phyloP scores from a whole-genome alignment of 2,113 vertebrate species.

The Burhinus bistriatus region DNA sequence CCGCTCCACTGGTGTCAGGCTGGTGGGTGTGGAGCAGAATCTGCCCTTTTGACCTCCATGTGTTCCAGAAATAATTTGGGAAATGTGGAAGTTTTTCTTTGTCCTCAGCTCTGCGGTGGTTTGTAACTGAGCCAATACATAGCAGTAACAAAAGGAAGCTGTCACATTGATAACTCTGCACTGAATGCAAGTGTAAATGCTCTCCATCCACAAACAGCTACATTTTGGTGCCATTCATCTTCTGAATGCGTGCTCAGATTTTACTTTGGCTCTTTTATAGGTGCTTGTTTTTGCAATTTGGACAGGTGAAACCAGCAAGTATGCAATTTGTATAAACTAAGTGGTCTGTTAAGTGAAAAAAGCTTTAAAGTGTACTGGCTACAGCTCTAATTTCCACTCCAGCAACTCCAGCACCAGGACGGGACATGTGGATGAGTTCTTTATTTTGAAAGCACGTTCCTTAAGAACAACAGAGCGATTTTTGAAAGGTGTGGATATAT shows the following conservation, averaged over 20 bases:
- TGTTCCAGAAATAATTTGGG: constrained; percentile 57
- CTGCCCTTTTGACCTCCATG: background rate
- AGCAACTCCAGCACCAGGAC: background rate
- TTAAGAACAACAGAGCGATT: constrained; percentile 19
- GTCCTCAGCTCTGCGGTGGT: constrained; percentile 26
- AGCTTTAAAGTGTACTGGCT: constrained; percentile 17
- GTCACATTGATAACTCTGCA: constrained; percentile 52
- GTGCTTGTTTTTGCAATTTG: constrained; percentile 63
- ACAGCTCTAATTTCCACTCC: background rate
- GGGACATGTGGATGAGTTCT: constrained; percentile 1
- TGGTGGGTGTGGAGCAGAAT: background rate
- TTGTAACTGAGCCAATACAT: constrained; percentile 45
- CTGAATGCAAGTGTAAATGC: constrained; percentile 45
- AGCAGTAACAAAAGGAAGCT: constrained; percentile 62
- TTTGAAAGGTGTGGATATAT: constrained; percentile 23
- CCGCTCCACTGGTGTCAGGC: background rate
- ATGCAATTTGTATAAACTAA: constrained; percentile 41
- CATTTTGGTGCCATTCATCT: constrained; percentile 50
- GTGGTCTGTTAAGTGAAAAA: constrained; percentile 32
- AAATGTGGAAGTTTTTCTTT: constrained; percentile 62
- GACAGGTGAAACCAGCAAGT: constrained; percentile 58
- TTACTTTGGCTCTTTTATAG: constrained; percentile 40
- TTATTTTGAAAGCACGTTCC: constrained; percentile 45
- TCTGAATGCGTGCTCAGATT: background rate
- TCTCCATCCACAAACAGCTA: constrained; percentile 28